Evolutionary conservation across 2,113 vertebrate genomes (phyloP), one percentile per base, ranked within the genome.

Genomic region (Pyxicephalus adspersus): DNA sequence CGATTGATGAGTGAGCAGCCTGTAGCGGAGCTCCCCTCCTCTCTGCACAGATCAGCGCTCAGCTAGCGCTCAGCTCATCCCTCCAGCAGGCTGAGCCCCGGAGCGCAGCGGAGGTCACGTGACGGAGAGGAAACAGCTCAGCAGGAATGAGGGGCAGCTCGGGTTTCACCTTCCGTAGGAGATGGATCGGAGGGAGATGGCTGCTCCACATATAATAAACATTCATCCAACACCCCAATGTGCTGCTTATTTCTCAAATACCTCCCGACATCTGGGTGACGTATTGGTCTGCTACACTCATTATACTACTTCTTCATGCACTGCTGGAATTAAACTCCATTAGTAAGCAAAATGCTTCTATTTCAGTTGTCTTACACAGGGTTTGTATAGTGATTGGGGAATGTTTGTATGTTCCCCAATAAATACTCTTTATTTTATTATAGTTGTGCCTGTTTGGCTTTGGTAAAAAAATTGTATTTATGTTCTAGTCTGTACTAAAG

Each of bases 81-180:
- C 26, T 61, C 67, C 66, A 23, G 50, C 55, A 58, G 52, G 2
- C 17, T 28, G 25, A 71, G 52, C n/a, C n/a, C 38, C 16, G 18
- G 45, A 57, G 57, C 28, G 29, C 45, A 45, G 74, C 8, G 26
- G 29, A 2, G 38, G 57, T 81, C 79, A 81, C 34, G 54, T 75
- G 72, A 83, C 57, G 22, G 52, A 76, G 20, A 19, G 81, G 72
- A 83, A 76, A 76, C 81, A 76, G 64, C 73, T 83, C 73, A 70
- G 73, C 74, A 61, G 50, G 51, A 63, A 29, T 22, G 19, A 23
- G 73, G 64, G 57, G 29, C 8, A 77, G 64, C 52, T 76, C 72
- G 11, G 65, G n/a, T 51, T 77, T 65, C 79, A 73, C 26, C 68
- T 73, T 73, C 66, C 68, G 38, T 26, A 65, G 11, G n/a, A 77